These are phyloP conservation scores for Cassiopea andromeda DNA, from an alignment of 30 jellyfish, hydroid and myxozoan species.

Conservation along the genomic window DNA sequence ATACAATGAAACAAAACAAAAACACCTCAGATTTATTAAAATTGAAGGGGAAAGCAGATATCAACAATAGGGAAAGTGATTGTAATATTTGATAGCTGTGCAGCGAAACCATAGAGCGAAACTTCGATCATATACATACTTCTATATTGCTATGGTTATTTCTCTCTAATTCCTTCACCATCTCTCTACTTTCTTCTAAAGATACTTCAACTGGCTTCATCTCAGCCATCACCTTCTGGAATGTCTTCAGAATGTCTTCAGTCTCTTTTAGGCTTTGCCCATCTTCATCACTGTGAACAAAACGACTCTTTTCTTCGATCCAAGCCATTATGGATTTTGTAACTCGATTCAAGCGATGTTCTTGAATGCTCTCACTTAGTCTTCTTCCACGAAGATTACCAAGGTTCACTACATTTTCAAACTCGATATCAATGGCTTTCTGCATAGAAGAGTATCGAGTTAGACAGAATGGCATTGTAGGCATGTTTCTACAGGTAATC, in stretches of 20 bases:
- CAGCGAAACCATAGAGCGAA: no score
- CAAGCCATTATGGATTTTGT: slow-evolving; percentile 27
- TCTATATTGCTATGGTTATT: slow-evolving; percentile 17
- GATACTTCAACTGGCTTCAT: slow-evolving; percentile 8
- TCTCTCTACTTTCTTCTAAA: neutral
- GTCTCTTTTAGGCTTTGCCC: slow-evolving; percentile 38
- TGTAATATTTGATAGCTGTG: no score
- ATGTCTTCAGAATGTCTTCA: slow-evolving; percentile 18
- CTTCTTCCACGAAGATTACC: slow-evolving; percentile 17
- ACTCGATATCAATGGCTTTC: slow-evolving; percentile 42
- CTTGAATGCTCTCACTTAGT: slow-evolving; percentile 36
- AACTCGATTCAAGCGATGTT: slow-evolving; percentile 31
- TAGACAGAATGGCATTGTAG: neutral
- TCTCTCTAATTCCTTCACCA: slow-evolving; percentile 25
- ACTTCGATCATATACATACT: slow-evolving; percentile 5
- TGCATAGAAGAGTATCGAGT: neutral
- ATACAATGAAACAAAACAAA: no score
- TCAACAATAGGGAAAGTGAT: no score
- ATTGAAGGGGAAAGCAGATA: no score
- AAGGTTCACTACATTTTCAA: slow-evolving; percentile 1
- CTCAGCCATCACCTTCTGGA: slow-evolving; percentile 23
- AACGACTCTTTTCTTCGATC: slow-evolving; percentile 51
- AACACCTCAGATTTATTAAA: no score
- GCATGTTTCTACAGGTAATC: no score
- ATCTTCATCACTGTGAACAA: slow-evolving; percentile 11